Evolutionary conservation across 2,888 invertebrate genomes (phyloP), one percentile per base, ranked within the genome.

Genomic region (Hirtodrosophila trivittata): DNA sequence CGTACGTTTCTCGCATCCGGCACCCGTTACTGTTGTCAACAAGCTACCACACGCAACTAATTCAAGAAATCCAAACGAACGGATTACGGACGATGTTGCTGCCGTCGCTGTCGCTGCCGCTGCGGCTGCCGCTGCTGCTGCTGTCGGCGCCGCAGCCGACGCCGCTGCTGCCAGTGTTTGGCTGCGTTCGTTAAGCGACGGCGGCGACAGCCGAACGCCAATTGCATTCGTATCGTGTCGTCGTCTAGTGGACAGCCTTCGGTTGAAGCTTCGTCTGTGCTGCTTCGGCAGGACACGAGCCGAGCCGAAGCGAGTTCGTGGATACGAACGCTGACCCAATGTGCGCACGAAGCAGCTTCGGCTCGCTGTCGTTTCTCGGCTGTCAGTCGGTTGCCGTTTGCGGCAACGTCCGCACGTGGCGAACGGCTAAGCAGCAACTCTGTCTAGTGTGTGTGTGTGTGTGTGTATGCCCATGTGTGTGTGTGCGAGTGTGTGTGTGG

Each of bases 31-130:
- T 80, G 80, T 74, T 86, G 85, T 84, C 87, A 88, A 88, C 87
- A 87, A 86, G 76, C 87, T 88, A 83, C 88, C 85, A 77, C 85
- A 88, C 85, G 86, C 84, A 88, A 89, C 88, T 89, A 88, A 89
- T 84, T 84, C 78, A 87, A 87, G 74, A 82, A 72, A 83, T 87
- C 77, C 85, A 84, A 43, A 76, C 77, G 80, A 85, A 88, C 84
- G 87, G 88, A 89, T 88, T 87, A 87, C 81, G 86, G 66, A 65
- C 78, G 66, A 50, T 55, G 57, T 63, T 47, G 46, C 58, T 35
- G 57, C 41, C 51, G 39, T 49, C 51, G 51, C 46, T 42, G 57
- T 41, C 41, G 63, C 56, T 62, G 60, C 50, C 49, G 38, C 35
- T 46, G 50, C 41, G 18, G 49, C 16, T 41, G 43, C 5, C 38